Evolutionary conservation across 2,113 vertebrate species (phyloP), one percentile per base, ranked within the genome.

Genomic region (Nannospalax galili): DNA sequence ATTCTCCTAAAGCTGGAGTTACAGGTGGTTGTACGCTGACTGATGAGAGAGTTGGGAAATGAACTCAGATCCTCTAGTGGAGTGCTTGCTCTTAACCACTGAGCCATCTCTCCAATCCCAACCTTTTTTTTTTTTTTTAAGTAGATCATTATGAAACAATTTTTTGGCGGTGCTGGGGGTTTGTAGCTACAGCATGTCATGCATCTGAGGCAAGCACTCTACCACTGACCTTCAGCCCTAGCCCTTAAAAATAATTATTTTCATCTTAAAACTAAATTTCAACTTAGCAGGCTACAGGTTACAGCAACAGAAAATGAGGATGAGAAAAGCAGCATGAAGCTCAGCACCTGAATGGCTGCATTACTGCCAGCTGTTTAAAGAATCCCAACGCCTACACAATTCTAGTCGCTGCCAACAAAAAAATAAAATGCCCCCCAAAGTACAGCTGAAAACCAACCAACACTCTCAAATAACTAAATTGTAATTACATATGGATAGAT

Each of bases 241-340:
- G 67, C 14, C 48, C 48, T 70, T 37, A 7, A 98, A 99, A 98
- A 97, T 98, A 99, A 98, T 98, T 99, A 87, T 99, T 99, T 98
- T 99, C 98, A 98, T 98, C 98, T 97, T 98, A 98, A 98, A 99
- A 98, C 98, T 98, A 95, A 37, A 80, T 99, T 99, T 99, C 99
- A 98, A 99, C 98, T 99, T 98, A 98, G 99, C 98, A 98, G 99
- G 99, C 98, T 30, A 99, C 98, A 98, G 99, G 99, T 98, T 30
- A 99, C 98, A 98, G 96, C 98, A 99, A 98, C 98, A 99, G 98
- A 99, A 99, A 98, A 99, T 98, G 98, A 98, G 98, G 96, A 99
- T 97, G 97, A 97, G 98, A 98, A 98, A 88, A 99, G 95, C 48
- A 97, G 93, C 93, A 97, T 97, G 91, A 98, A 95, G 20, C 0